Conservation (phyloP, 2,113 vertebrate genomes). For the Micronisus gabar region DNA sequence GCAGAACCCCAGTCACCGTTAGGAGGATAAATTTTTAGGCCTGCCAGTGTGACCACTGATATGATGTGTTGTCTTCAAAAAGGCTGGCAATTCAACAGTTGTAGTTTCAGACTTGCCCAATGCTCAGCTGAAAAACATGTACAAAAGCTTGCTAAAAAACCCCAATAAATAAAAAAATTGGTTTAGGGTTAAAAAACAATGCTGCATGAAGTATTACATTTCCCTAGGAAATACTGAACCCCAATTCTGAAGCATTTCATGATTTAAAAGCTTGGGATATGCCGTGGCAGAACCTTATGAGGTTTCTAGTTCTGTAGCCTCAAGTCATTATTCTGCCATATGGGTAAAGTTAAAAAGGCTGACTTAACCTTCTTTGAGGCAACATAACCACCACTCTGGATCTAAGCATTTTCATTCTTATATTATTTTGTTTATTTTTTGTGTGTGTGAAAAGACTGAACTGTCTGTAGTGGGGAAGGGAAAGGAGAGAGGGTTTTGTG, state of each 20-base stretch:
- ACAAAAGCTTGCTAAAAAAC: neutral
- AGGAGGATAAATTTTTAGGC: neutral
- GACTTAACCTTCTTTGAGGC: neutral
- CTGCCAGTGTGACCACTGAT: neutral
- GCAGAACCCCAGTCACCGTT: neutral
- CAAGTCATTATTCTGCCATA: neutral
- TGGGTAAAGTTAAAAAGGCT: neutral
- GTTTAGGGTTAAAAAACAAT: neutral
- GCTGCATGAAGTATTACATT: neutral
- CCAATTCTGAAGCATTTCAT: neutral
- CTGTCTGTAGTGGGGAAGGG: neutral
- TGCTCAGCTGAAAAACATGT: neutral
- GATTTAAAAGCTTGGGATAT: neutral
- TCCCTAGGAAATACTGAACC: neutral
- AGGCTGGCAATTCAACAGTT: neutral
- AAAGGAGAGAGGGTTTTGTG: neutral
- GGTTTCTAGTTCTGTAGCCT: neutral
- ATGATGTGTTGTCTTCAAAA: neutral
- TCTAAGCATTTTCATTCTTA: neutral
- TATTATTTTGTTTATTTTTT: neutral
- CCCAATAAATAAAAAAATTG: neutral
- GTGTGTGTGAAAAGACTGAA: neutral
- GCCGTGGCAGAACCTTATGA: neutral
- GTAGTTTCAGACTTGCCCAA: neutral
- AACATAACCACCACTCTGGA: neutral